Evolutionary conservation across 2,888 invertebrate genomes (phyloP).

Genomic region (Drosophila infuscata): DNA sequence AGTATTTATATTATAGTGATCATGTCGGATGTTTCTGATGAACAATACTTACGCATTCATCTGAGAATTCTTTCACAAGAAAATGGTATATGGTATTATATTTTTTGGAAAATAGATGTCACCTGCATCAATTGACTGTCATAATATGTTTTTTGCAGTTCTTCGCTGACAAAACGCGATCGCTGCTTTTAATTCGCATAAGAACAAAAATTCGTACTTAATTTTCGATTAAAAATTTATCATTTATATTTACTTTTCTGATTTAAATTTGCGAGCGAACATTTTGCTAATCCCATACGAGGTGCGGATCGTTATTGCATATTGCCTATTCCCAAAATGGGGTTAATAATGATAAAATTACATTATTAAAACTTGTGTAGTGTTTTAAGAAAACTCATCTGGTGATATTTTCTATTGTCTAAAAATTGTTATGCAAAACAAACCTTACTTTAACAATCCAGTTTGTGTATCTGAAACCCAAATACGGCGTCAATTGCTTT

Average conservation of each 20-base stretch:
- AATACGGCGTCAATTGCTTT: conserved; percentile 13
- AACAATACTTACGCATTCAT: neutral
- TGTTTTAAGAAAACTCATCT: neutral
- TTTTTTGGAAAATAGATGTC: neutral
- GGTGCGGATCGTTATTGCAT: neutral
- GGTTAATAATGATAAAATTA: neutral
- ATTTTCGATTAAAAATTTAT: neutral
- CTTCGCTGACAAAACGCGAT: no score
- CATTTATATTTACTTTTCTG: no score
- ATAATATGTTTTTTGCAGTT: neutral
- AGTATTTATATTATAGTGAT: neutral
- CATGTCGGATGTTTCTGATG: neutral
- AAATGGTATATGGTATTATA: no score
- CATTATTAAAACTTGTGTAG: neutral
- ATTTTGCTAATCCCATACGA: neutral
- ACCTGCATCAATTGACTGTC: neutral
- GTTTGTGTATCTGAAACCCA: neutral
- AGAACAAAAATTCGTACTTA: neutral
- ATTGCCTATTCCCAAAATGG: neutral
- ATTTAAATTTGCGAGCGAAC: neutral
- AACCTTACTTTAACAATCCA: neutral
- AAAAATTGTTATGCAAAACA: neutral
- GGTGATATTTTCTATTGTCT: neutral
- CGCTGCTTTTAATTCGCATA: neutral
- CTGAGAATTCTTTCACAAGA: neutral